Base-by-base conservation (phyloP, 2,888 invertebrate genomes). In the Drosophila phalerata region DNA sequence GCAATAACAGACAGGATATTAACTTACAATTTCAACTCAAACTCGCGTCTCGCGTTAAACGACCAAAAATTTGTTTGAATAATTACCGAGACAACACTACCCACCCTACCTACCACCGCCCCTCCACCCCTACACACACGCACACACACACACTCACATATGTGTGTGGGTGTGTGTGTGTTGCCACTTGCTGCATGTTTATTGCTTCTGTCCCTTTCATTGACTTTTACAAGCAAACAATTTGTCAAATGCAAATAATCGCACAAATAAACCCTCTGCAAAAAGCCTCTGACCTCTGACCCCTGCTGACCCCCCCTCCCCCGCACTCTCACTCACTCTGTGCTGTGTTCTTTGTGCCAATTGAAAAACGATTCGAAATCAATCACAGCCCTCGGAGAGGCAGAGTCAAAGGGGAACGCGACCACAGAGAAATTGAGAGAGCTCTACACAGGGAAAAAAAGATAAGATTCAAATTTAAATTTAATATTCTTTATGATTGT, bases 1-100 rank as follows among this genome's bases (percentile, higher is more conserved):
- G 85, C 87, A 84, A 84, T 86, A 87, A 89, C 89, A 85, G 85
- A 85, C 85, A 89, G 85, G 89, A 85, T 85, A 85, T 89, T 85
- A 85, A 85, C 85, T 89, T 87, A 79, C 89, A 77, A 87, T 78
- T 81, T 73, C 58, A 65, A 51, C 63, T 63, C 63, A 17, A 55
- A 30, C 53, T 61, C 37, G 61, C 65, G 48, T 61, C 68, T 60
- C 30, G 62, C 62, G 79, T 77, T 81, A 77, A 81, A 72, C 69
- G 62, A 68, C 70, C 75, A 77, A 83, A 83, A 85, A 77, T 73
- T 73, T 73, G 71, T 89, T 85, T 85, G 85, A 85, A 88, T 85
- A 85, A 85, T 85, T 85, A 85, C 85, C 88, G 81, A 79, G 79
- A 80, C 83, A 82, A 76, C 77, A 75, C 69, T 8, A 1, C 6